Evolutionary conservation across 2,888 invertebrate genomes (phyloP).

Genomic region (Hoplodrina blanda): DNA sequence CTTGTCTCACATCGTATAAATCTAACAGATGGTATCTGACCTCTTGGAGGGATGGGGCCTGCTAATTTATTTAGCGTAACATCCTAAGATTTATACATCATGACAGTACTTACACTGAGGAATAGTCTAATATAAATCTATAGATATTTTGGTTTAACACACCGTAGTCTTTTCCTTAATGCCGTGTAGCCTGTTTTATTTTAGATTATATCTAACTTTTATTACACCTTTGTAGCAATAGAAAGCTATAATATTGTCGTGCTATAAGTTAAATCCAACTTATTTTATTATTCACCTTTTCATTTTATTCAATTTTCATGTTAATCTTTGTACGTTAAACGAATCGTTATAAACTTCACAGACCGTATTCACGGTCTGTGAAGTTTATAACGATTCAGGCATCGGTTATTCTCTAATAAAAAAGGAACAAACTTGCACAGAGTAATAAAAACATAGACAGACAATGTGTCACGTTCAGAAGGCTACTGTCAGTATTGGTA

Average conservation of each 20-base stretch:
- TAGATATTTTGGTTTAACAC: constrained; percentile 13
- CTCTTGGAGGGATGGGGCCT: constrained; percentile 67
- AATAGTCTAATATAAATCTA: constrained; percentile 44
- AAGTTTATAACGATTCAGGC: too few species aligned
- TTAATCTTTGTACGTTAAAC: constrained; percentile 23
- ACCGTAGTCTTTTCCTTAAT: constrained; percentile 10
- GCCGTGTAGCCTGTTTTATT: not conserved
- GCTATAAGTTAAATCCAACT: not conserved
- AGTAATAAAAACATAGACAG: constrained; percentile 53
- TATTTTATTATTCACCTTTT: constrained; percentile 4
- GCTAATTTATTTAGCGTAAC: constrained; percentile 75
- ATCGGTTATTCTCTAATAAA: constrained; percentile 36
- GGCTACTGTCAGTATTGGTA: constrained; percentile 43
- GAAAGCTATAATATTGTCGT: not conserved
- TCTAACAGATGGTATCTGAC: constrained; percentile 78
- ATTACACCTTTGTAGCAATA: constrained; percentile 4
- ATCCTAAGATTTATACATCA: constrained; percentile 67
- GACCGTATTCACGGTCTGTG: too few species aligned
- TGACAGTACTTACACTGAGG: constrained; percentile 49
- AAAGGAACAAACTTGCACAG: constrained; percentile 25
- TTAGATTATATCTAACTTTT: not conserved
- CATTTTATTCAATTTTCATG: constrained; percentile 19
- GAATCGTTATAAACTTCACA: constrained; percentile 37
- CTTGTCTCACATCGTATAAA: constrained; percentile 72
- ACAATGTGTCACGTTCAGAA: constrained; percentile 58